These are phyloP conservation scores for Phaedon cochleariae DNA, from an alignment of 2,888 invertebrate genomes.

Conservation along the genomic window DNA sequence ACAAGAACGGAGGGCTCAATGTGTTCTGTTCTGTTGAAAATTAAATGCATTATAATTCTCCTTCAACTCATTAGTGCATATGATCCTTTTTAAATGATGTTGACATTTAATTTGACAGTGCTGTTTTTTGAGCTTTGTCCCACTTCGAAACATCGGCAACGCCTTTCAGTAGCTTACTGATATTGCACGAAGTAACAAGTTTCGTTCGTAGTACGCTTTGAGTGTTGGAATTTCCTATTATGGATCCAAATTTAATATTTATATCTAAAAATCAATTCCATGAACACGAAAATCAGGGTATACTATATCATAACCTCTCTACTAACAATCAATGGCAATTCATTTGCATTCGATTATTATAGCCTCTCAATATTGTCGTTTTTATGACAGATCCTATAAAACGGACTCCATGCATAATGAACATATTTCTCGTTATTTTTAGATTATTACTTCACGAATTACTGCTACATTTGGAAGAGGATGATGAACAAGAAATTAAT, in stretches of 20 bases:
- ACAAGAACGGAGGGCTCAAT: background rate
- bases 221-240: background rate
- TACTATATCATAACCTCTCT: constrained; percentile 4
- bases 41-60: too few species aligned
- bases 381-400: constrained; percentile 3
- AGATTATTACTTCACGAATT: constrained; percentile 2
- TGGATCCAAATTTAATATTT: constrained; percentile 2
- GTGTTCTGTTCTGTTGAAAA: too few species aligned
- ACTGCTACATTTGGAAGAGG: background rate
- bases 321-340: background rate
- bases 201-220: constrained; percentile 1
- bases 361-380: background rate
- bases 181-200: constrained; percentile 10
- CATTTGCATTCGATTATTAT: background rate
- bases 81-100: too few species aligned
- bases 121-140: too few species aligned
- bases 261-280: constrained; percentile 1
- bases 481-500: background rate
- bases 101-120: too few species aligned
- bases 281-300: background rate
- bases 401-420: background rate
- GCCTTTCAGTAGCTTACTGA: constrained; percentile 1
- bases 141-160: too few species aligned
- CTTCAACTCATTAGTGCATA: too few species aligned
- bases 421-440: background rate